phyloP scores from a whole-genome alignment of 2,888 invertebrate genomes.

The Lamellibrachia satsuma region DNA sequence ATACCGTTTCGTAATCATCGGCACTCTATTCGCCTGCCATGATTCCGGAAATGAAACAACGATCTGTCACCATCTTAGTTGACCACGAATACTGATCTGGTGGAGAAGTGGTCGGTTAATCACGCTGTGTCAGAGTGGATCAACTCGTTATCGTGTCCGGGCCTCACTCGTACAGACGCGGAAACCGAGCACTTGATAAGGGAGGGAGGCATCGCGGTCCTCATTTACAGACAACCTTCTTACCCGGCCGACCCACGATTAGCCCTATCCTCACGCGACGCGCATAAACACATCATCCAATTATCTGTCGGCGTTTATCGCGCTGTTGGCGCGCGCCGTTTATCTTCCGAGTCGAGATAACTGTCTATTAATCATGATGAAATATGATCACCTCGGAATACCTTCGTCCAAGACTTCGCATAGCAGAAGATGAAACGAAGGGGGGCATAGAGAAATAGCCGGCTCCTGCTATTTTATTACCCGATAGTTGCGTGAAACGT shows the following conservation, averaged over 20 bases:
- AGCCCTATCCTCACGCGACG: neutral
- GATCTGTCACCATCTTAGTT: neutral
- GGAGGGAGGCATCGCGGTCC: neutral
- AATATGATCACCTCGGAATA: neutral
- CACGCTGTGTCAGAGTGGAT: neutral
- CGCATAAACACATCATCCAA: neutral
- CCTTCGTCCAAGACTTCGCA: neutral
- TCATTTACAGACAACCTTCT: neutral
- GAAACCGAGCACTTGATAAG: neutral
- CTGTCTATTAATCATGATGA: neutral
- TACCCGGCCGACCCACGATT: neutral
- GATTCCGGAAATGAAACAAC: neutral
- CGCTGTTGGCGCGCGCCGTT: neutral
- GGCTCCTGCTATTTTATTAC: neutral
- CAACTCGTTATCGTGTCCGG: neutral
- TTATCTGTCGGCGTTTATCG: neutral
- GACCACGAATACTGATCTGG: neutral
- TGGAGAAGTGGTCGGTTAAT: slow-evolving; percentile 10
- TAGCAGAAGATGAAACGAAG: neutral
- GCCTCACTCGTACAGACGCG: neutral
- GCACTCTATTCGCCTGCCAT: neutral
- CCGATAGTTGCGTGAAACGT: neutral
- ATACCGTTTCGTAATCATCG: neutral
- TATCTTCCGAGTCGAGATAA: neutral
- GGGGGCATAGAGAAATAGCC: neutral